These are phyloP conservation scores for Parochlus steinenii DNA, from an alignment of 2,888 invertebrate species.

Conservation along the genomic window DNA sequence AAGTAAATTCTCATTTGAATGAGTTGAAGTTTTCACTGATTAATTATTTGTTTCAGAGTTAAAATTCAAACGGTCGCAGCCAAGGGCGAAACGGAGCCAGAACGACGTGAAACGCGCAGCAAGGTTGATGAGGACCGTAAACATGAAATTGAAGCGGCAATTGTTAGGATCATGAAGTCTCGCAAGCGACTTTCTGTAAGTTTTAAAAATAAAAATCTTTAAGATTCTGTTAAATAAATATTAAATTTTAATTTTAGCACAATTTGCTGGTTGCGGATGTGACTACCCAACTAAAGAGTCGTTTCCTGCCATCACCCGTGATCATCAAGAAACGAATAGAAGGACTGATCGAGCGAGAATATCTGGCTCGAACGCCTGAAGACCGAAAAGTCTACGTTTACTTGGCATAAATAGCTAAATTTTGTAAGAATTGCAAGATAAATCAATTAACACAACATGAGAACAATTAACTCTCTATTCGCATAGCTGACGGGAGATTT, in stretches of 20 bases:
- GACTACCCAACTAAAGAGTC: constrained; percentile 87
- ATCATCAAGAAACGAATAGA: constrained; percentile 99
- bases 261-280: constrained; percentile 93
- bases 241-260: constrained; percentile 39
- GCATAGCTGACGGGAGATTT: no score
- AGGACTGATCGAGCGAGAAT: constrained; percentile 97
- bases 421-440: neutral
- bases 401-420: constrained; percentile 53
- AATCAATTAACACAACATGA: no score
- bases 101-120: constrained; percentile 90
- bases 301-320: constrained; percentile 95
- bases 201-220: constrained; percentile 13
- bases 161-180: constrained; percentile 98
- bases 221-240: neutral
- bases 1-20: constrained; percentile 34
- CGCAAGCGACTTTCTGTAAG: constrained; percentile 80
- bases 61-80: constrained; percentile 90
- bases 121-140: constrained; percentile 98
- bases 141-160: constrained; percentile 98
- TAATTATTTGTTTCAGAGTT: constrained; percentile 38
- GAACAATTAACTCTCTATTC: no score
- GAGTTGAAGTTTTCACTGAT: neutral
- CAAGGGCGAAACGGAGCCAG: constrained; percentile 97
- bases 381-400: constrained; percentile 94
- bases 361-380: constrained; percentile 91